Percentiles rank a stretch among this genome's conserved stretches.
Conservation (phyloP, 2,113 vertebrate genomes). For the Heterochromis multidens region DNA sequence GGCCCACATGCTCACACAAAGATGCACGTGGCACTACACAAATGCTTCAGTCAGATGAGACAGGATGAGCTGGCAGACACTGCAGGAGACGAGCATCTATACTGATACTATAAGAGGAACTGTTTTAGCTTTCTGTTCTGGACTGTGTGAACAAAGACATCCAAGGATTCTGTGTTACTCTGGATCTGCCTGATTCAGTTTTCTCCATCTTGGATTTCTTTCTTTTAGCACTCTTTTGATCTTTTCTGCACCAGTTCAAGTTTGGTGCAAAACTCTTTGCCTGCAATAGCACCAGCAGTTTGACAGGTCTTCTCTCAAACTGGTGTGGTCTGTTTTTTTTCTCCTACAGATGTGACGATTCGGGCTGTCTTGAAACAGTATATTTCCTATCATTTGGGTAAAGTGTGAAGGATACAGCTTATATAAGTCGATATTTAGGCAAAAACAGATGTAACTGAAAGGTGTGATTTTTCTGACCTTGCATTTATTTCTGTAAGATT, state of each 20-base stretch:
- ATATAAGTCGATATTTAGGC: neutral
- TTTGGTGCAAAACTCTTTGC: neutral
- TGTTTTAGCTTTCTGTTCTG: neutral
- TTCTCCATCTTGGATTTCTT: neutral
- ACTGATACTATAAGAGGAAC: neutral
- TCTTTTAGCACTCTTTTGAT: neutral
- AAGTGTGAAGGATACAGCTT: neutral
- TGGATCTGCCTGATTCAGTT: conserved; percentile 1
- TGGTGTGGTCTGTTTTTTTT: neutral
- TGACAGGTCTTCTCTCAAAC: neutral
- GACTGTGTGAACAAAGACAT: neutral
- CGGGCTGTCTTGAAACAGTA: neutral
- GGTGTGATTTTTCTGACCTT: neutral
- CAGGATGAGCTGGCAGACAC: neutral
- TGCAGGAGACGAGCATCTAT: neutral
- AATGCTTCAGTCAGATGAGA: conserved; percentile 7
- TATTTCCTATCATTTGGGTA: neutral
- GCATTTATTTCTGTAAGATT: neutral
- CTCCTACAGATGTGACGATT: neutral
- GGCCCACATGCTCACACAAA: neutral
- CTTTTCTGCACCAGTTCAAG: neutral
- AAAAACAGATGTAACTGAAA: neutral
- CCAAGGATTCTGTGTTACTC: neutral
- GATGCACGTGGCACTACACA: neutral
- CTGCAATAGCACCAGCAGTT: neutral